Conservation (phyloP, 2,113 vertebrate species). For the Butorides virescens region DNA sequence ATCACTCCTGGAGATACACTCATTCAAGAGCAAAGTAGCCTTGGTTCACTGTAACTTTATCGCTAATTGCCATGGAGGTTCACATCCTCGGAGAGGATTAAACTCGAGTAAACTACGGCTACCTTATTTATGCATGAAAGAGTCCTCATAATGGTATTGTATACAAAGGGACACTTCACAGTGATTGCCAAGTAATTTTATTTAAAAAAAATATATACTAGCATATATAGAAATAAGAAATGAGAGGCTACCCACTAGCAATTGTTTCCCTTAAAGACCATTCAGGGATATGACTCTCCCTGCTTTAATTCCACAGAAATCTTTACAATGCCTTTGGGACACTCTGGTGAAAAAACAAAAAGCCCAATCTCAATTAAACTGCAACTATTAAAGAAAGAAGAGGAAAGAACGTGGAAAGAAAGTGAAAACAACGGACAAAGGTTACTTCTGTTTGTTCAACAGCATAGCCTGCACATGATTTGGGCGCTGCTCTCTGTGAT, state of each 20-base stretch:
- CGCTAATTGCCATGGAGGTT: neutral
- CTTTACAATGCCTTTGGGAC: neutral
- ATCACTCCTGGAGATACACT: neutral
- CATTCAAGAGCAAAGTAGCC: neutral
- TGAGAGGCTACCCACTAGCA: neutral
- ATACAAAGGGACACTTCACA: neutral
- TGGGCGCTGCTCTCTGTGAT: rapidly evolving
- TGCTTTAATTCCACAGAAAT: neutral
- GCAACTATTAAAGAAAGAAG: neutral
- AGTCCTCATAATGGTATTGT: neutral
- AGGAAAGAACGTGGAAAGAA: neutral
- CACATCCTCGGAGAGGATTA: neutral
- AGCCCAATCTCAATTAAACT: neutral
- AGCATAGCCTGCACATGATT: neutral
- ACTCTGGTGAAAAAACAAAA: neutral
- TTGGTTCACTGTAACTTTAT: neutral
- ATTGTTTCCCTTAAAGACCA: neutral
- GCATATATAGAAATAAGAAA: neutral
- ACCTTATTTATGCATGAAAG: neutral
- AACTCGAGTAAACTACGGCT: neutral
- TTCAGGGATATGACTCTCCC: neutral
- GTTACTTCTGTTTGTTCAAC: neutral
- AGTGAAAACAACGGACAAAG: neutral
- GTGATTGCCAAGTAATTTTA: neutral
- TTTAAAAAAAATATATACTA: neutral